These are phyloP conservation scores for Tonatia bakeri DNA, from an alignment of 2,113 vertebrate species.

Conservation along the genomic window DNA sequence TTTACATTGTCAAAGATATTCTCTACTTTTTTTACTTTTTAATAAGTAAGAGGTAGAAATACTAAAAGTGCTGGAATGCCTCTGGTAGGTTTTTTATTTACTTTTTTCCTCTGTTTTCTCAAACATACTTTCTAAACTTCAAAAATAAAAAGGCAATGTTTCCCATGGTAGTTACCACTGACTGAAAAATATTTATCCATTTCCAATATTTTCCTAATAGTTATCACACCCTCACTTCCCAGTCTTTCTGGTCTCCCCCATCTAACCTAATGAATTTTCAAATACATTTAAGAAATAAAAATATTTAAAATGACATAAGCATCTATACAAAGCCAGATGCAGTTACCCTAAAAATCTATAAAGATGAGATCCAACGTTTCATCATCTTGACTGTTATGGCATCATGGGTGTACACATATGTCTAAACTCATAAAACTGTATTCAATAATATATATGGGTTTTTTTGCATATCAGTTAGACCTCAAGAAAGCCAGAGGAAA, in stretches of 20 bases:
- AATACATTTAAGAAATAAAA: constrained; percentile 8
- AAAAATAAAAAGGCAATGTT: not conserved
- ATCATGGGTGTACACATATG: not conserved
- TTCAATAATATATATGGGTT: not conserved
- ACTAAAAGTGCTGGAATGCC: constrained; percentile 19
- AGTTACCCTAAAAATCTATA: not conserved
- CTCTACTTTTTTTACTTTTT: constrained; percentile 11
- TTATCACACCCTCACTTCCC: not conserved
- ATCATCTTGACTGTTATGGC: not conserved
- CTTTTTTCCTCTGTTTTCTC: not conserved
- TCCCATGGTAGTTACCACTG: not conserved
- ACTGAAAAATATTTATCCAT: not conserved
- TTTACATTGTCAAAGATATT: constrained; percentile 29
- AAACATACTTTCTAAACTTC: constrained; percentile 15
- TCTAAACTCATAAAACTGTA: not conserved
- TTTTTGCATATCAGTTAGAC: not conserved
- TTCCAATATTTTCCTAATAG: not conserved
- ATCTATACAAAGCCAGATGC: not conserved
- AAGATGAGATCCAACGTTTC: not conserved
- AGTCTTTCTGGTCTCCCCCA: not conserved
- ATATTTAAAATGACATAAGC: not conserved
- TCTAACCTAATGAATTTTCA: not conserved
- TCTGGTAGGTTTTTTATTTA: not conserved
- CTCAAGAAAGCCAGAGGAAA: not conserved
- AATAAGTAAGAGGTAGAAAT: constrained; percentile 23